Evolutionary conservation across 2,797 vertebrate genomes (phyloP).

Genomic region (Austrolebias charrua): DNA sequence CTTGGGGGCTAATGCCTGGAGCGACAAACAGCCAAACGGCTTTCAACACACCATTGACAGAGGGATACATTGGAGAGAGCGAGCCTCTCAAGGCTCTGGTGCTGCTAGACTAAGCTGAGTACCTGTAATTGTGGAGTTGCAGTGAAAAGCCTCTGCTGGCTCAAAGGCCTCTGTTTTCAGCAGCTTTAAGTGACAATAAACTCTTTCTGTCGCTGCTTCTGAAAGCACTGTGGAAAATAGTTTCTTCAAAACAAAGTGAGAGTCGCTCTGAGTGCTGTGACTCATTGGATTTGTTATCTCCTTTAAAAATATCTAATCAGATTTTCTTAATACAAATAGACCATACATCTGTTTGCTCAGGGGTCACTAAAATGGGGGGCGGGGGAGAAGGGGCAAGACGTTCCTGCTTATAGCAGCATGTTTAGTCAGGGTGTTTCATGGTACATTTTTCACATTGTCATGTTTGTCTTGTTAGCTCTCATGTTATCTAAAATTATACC

Average conservation of each 20-base stretch:
- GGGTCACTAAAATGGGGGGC: conserved; percentile 10
- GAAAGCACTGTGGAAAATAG: conserved; percentile 63
- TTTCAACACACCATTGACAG: conserved; percentile 91
- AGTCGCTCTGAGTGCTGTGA: conserved; percentile 42
- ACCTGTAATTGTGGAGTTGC: conserved; percentile 89
- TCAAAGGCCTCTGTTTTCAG: conserved; percentile 91
- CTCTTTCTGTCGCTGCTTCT: conserved; percentile 69
- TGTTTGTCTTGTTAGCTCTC: conserved; percentile 10
- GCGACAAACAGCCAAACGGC: conserved; percentile 91
- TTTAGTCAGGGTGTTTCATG: background rate
- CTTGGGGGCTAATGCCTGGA: conserved; percentile 87
- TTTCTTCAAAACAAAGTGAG: conserved; percentile 50
- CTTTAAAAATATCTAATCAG: conserved; percentile 36
- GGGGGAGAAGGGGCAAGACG: no score
- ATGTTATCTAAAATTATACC: conserved; percentile 1
- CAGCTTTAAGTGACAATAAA: conserved; percentile 87
- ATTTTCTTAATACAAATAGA: conserved; percentile 37
- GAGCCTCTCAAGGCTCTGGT: conserved; percentile 70
- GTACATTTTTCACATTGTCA: background rate
- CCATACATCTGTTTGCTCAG: conserved; percentile 18
- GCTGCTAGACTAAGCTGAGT: conserved; percentile 92
- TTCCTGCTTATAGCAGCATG: background rate
- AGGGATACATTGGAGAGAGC: conserved; percentile 55
- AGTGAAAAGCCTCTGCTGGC: conserved; percentile 83
- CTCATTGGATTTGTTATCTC: conserved; percentile 40